phyloP scores from a whole-genome alignment of 2,797 vertebrate genomes.

The Malacoraja senta region DNA sequence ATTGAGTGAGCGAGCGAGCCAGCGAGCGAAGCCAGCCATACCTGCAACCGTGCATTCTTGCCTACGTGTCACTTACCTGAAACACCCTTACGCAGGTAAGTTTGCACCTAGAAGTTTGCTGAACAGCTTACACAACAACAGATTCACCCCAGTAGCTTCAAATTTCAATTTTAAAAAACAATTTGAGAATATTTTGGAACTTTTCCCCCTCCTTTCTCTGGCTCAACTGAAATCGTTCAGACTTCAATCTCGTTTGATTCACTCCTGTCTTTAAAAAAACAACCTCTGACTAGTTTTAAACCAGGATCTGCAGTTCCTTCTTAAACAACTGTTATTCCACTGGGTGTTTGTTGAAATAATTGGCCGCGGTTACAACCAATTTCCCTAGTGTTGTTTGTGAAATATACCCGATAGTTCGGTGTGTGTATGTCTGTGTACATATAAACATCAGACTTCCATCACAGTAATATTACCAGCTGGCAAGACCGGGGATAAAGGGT shows the following conservation, averaged over 20 bases:
- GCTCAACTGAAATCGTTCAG: no score
- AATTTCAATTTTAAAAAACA: not conserved
- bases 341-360: not conserved
- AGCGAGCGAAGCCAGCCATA: not conserved
- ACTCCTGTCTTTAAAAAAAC: no score
- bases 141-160: not conserved
- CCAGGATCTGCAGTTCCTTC: no score
- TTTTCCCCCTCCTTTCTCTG: not conserved
- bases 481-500: not conserved
- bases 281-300: no score
- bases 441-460: not conserved
- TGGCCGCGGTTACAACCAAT: not conserved
- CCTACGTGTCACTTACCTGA: constrained; percentile 30
- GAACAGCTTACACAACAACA: not conserved
- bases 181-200: not conserved
- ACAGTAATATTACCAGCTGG: not conserved
- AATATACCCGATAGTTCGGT: not conserved
- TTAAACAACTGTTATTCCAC: no score
- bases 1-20: not conserved
- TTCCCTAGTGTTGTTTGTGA: not conserved
- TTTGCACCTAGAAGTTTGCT: not conserved
- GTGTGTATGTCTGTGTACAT: not conserved
- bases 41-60: not conserved
- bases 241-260: no score
- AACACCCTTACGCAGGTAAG: not conserved